Evolutionary conservation across 2,113 vertebrate genomes (phyloP), one percentile per base, ranked within the genome.

Genomic region (Loxodonta africana): DNA sequence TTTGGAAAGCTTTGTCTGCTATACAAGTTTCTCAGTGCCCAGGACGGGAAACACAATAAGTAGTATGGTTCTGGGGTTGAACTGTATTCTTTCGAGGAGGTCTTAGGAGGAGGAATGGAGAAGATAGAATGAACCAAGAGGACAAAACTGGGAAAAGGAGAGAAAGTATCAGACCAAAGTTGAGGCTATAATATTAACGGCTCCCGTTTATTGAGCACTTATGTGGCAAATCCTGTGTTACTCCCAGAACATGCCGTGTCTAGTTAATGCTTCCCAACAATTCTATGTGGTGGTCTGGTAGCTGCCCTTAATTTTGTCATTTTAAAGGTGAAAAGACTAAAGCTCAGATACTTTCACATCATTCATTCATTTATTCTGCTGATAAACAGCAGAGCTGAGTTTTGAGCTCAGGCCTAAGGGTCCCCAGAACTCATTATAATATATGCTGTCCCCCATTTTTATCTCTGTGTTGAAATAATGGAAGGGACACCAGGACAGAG

Each of bases 271-370:
- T 48, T 83, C 37, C 46, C 28, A 57, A 60, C 8, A 63, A 14
- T 26, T 25, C 33, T 30, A 21, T 0, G 2, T 10, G 20, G 25
- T 28, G 60, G 57, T 0, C 3, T 10, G 20, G 25, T 28, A 65
- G 57, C 12, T 74, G 21, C 74, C 18, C 10, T 44, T 53, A 20
- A 8, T 82, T 57, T 44, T 94, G 37, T 91, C 20, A 23, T 30
- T 14, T 85, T 60, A 62, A 90, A 87, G 30, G 9, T 28, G 30
- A 92, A 20, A 46, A 78, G 8, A 53, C 17, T 8, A 5, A 96
- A 77, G 30, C 21, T 83, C n/a, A 65, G 33, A 30, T 44, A 21
- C 23, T 91, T 71, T 63, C 51, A 23, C 37, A 74, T 41, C 21
- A 74, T 74, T 30, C 12, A 33, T 69, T 74, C 73, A 73, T 41